Base-by-base conservation (phyloP, 2,113 vertebrate species). In the Larimichthys polyactis region DNA sequence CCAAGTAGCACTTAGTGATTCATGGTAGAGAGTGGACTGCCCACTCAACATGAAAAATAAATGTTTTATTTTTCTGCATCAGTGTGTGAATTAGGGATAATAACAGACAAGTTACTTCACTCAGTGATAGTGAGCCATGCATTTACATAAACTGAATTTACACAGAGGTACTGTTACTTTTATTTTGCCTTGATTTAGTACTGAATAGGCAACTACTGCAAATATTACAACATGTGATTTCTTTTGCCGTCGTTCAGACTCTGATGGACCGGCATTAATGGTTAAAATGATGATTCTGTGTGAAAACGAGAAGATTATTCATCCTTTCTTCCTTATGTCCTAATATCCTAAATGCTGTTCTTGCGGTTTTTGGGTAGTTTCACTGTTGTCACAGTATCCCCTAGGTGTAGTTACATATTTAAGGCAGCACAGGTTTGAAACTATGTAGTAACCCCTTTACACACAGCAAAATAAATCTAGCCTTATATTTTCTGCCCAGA, bases 1-100 rank as follows among this genome's bases (percentile, higher is more conserved):
- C 83, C 54, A 69, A 75, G 74, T 36, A 17, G 59, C 24, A 9
- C 12, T 79, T 46, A 71, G 54, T 63, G 46, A n/a, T 29, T 67
- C 7, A 36, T 71, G 71, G 43, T 22, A 36, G 46, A 69, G 1
- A 44, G 29, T 27, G 29, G 29, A 72, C 55, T 63, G 43, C 40
- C 67, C 65, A 72, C 66, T 75, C 54, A 27, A 1, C 3, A 20
- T 51, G 22, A 0, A 62, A 49, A 62, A 77, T 40, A 36, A 48
- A 29, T 12, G 12, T 24, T 6, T 14, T n/a, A n/a, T 6, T 14
- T 40, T 40, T 40, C 32, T 36, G 32, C 32, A 36, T 40, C 36
- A 40, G 36, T 40, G n/a, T 44, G 17, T 40, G 52, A 27, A 59
- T 49, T 11, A 32, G 20, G 43, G 5, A 36, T 58, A 49, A 19